Conservation (phyloP, 1,140 invertebrate genomes). For the Octopus bimaculoides region DNA sequence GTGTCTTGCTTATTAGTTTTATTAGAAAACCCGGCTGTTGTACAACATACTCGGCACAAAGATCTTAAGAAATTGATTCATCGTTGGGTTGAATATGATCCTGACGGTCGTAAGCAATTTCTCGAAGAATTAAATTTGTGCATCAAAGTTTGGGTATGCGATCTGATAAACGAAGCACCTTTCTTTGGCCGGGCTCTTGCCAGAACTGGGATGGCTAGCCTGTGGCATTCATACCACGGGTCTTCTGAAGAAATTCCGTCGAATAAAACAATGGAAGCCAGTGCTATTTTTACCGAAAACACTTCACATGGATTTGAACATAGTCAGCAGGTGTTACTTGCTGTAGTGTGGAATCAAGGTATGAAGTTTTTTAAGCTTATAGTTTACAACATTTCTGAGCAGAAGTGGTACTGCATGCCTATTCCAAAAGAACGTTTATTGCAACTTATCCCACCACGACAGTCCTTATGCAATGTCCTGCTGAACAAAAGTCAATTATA, state of each 20-base stretch:
- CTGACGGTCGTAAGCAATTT: conserved; percentile 28
- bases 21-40: conserved; percentile 42
- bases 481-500: conserved; percentile 44
- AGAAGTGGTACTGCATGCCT: conserved; percentile 48
- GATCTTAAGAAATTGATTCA: conserved; percentile 43
- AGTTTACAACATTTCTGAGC: conserved; percentile 43
- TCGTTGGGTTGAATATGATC: conserved; percentile 48
- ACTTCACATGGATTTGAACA: conserved; percentile 15
- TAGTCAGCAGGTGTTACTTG: conserved; percentile 36
- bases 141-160: conserved; percentile 47
- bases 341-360: conserved; percentile 48
- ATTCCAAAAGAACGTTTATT: conserved; percentile 42
- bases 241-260: not conserved
- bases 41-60: conserved; percentile 46
- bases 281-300: not conserved
- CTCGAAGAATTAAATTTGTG: conserved; percentile 32
- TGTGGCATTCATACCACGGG: conserved; percentile 12
- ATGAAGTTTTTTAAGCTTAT: conserved; percentile 51
- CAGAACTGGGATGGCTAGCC: conserved; percentile 13
- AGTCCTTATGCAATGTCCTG: conserved; percentile 48
- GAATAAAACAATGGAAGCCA: conserved; percentile 1
- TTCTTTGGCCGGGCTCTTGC: conserved; percentile 28
- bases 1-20: conserved; percentile 38
- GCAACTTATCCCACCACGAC: conserved; percentile 45
- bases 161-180: conserved; percentile 36